phyloP scores from a whole-genome alignment of 1,140 invertebrate genomes.

The Cyrtorhinus lividipennis region DNA sequence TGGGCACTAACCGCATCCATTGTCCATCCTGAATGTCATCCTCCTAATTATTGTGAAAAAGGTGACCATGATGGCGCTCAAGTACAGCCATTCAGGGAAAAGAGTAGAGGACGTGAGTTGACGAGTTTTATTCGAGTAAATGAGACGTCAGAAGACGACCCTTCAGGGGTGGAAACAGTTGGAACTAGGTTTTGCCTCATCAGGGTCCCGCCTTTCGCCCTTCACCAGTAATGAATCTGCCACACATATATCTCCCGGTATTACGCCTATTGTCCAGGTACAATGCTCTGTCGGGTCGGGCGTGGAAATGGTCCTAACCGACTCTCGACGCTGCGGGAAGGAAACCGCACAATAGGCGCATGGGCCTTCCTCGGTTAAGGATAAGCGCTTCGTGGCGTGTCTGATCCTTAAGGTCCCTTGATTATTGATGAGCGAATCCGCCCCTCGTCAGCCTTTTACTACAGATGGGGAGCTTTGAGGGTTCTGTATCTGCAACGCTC shows the following conservation, averaged over 20 bases:
- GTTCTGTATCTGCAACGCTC: background rate
- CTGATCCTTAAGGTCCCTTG: background rate
- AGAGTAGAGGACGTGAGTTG: too few relatives aligned
- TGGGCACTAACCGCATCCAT: too few relatives aligned
- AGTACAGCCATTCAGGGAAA: too few relatives aligned
- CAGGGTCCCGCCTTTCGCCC: too few relatives aligned
- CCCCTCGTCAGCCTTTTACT: background rate
- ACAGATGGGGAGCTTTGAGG: background rate
- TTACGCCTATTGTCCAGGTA: background rate
- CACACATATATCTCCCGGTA: background rate
- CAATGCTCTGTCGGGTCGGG: background rate
- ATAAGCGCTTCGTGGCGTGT: background rate
- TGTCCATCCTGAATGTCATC: too few relatives aligned
- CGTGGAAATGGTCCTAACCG: background rate
- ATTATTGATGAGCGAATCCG: background rate
- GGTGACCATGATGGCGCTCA: too few relatives aligned
- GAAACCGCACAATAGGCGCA: background rate
- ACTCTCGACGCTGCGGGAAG: background rate
- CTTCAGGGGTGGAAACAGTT: too few relatives aligned
- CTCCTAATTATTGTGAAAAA: too few relatives aligned
- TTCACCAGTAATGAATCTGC: too few relatives aligned
- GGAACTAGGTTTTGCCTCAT: too few relatives aligned
- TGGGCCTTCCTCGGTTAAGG: background rate
- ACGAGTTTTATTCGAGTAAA: too few relatives aligned
- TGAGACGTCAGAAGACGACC: too few relatives aligned